These are phyloP conservation scores for Phoenicopterus ruber DNA, from an alignment of 2,113 vertebrate species.

Conservation along the genomic window DNA sequence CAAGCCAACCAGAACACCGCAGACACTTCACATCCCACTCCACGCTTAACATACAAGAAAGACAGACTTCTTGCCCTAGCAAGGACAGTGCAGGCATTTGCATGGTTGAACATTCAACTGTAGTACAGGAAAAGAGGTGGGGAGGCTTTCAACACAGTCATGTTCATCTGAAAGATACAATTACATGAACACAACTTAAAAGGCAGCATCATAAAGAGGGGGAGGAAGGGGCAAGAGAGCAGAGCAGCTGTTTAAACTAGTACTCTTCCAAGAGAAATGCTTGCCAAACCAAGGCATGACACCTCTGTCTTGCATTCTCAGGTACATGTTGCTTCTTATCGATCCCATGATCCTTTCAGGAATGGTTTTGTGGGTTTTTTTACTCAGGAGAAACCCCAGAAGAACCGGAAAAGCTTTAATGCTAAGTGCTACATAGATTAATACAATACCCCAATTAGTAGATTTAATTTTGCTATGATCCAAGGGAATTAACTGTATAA, in stretches of 20 bases:
- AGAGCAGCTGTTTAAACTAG: not conserved
- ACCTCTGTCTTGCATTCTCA: not conserved
- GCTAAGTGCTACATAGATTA: not conserved
- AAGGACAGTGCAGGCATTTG: not conserved
- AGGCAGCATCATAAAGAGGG: not conserved
- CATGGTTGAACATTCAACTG: not conserved
- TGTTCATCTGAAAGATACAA: not conserved
- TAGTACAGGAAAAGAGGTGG: not conserved
- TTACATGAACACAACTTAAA: not conserved
- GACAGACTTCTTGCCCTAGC: not conserved
- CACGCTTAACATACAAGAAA: accelerated
- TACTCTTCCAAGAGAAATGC: not conserved
- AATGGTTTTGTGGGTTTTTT: not conserved
- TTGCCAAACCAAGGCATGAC: not conserved
- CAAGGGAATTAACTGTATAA: not conserved
- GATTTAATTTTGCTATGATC: not conserved
- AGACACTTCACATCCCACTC: not conserved
- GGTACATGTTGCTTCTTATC: not conserved
- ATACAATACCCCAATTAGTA: not conserved
- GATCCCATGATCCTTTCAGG: not conserved
- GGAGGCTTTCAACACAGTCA: not conserved
- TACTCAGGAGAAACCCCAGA: not conserved
- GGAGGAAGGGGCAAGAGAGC: not conserved
- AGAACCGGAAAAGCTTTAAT: not conserved
- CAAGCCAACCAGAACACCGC: not conserved